A percentile compares a stretch with the other conserved stretches of the same genome.
phyloP scores from a whole-genome alignment of 2,113 vertebrate species.

The Acanthisitta chloris region DNA sequence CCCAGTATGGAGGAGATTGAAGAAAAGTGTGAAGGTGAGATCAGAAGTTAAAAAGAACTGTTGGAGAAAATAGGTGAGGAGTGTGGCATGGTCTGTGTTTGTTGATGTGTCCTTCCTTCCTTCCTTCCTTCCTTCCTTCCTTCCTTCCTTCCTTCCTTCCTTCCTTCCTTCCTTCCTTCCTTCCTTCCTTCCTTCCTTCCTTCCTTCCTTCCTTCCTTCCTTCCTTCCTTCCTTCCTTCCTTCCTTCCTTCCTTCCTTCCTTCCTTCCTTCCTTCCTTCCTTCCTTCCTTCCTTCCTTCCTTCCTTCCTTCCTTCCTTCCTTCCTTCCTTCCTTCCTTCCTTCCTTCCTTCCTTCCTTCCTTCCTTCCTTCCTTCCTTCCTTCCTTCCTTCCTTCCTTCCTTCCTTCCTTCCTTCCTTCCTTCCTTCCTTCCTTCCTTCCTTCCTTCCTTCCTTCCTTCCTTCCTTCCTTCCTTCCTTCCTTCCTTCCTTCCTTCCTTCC shows the following conservation, averaged over 20 bases:
- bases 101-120: too few species aligned
- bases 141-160: too few species aligned
- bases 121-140: background rate
- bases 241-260: background rate
- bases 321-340: background rate
- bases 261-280: background rate
- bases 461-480: too few species aligned
- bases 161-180: too few species aligned
- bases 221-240: background rate
- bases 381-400: background rate
- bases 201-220: background rate
- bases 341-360: background rate
- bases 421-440: too few species aligned
- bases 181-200: background rate
- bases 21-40: background rate
- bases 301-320: too few species aligned
- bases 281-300: too few species aligned
- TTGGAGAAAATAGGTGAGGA: background rate
- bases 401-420: background rate
- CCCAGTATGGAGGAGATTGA: background rate
- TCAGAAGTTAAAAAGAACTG: background rate
- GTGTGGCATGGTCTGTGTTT: accelerated
- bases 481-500: background rate
- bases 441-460: too few species aligned
- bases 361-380: background rate